These are phyloP conservation scores for Rhopalosiphum maidis DNA, from an alignment of 1,140 invertebrate genomes.

Conservation along the genomic window DNA sequence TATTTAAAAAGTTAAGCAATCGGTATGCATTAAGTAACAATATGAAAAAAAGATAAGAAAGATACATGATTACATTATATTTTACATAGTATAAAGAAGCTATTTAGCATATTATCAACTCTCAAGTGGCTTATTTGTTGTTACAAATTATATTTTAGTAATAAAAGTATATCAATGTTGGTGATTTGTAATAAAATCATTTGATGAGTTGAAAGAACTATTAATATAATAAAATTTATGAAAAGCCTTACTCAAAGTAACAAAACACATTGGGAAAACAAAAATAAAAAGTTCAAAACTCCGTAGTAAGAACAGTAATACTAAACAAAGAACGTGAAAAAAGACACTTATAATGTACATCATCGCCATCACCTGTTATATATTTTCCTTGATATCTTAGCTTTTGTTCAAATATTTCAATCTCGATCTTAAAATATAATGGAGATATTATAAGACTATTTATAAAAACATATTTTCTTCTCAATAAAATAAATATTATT, in stretches of 20 bases:
- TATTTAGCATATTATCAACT: too few species aligned
- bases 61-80: too few species aligned
- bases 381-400: background rate
- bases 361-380: background rate
- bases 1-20: too few species aligned
- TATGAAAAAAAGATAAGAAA: too few species aligned
- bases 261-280: background rate
- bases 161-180: background rate
- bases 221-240: background rate
- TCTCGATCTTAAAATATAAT: background rate
- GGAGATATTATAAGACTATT: background rate
- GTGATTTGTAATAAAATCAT: background rate
- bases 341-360: background rate
- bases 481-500: background rate
- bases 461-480: background rate
- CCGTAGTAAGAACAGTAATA: background rate
- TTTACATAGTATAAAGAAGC: too few species aligned
- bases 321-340: background rate
- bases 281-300: slow-evolving; percentile 12
- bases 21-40: too few species aligned
- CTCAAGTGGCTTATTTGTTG: background rate
- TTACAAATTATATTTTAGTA: background rate
- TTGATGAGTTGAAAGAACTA: background rate
- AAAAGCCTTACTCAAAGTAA: background rate
- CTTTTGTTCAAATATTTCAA: background rate